Base-by-base conservation (phyloP, 2,888 invertebrate genomes). In the Boloria selene region DNA sequence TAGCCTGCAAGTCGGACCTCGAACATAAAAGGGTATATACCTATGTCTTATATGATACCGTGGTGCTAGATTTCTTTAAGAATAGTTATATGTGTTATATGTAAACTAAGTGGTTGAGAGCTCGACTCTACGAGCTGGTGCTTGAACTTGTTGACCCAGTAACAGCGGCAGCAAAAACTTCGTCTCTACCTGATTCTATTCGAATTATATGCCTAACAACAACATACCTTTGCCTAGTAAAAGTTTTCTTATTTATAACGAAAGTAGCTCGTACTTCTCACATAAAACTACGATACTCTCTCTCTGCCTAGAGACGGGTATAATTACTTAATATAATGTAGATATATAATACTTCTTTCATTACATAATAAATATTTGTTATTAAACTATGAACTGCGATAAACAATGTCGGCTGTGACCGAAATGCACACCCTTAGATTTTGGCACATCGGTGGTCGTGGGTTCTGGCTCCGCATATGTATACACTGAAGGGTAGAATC, bases 121-220 rank as follows among this genome's bases (percentile, higher is more conserved):
- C 82, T 84, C 77, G 79, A 83, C 79, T 81, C 81, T 79, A 80
- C 73, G 79, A 81, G 83, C 81, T 67, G 52, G 50, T 64, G 52
- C 67, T 67, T 60, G 59, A 64, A 84, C 85, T 84, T 87, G 85
- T 90, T 90, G 90, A 90, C 90, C 90, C 80, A 90, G 81, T 88
- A 82, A 74, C 78, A 87, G 85, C 85, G 72, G 80, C 79, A 84
- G 87, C 85, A 79, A 80, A 82, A 85, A 83, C 83, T 86, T 82
- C 76, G 77, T 77, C 78, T 78, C 76, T 80, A 85, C 83, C 84
- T 86, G 81, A 79, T 76, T 75, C 78, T 65, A 67, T 55, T 70
- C 73, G 74, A 76, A 71, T 75, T 80, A 80, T 80, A 81, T 77
- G 80, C 76, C 77, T 51, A 64, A 64, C 64, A 64, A 64, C 58